Conservation (phyloP, 1,140 invertebrate genomes). For the Ectropis grisescens region DNA sequence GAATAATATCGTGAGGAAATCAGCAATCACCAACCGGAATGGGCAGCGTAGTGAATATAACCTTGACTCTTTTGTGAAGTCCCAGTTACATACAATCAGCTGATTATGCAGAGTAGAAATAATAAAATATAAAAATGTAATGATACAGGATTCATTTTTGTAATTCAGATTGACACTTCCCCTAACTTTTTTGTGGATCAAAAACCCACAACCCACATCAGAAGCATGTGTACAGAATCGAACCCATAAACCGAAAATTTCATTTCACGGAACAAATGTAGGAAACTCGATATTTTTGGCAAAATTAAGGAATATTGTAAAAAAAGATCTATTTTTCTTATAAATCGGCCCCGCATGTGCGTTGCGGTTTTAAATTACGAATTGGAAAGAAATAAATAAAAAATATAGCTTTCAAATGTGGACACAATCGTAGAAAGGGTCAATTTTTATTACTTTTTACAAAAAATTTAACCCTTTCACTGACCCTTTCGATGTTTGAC, state of each 20-base stretch:
- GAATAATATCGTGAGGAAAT: neutral
- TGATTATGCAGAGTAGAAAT: too few species aligned
- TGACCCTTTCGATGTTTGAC: conserved; percentile 30
- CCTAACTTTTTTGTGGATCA: conserved; percentile 16
- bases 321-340: conserved; percentile 59
- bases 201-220: conserved; percentile 33
- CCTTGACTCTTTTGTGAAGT: too few species aligned
- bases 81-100: too few species aligned
- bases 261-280: too few species aligned
- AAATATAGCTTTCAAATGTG: conserved; percentile 31
- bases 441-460: conserved; percentile 23
- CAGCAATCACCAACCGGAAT: too few species aligned
- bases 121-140: neutral
- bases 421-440: conserved; percentile 53
- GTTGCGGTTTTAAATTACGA: conserved; percentile 51
- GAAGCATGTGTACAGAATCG: conserved; percentile 40
- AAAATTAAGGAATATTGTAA: conserved; percentile 55
- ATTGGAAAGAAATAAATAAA: conserved; percentile 34
- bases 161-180: conserved; percentile 20
- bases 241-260: conserved; percentile 34
- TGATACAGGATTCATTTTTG: too few species aligned
- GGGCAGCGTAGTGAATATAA: too few species aligned
- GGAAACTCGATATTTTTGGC: conserved; percentile 61
- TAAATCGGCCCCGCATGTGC: conserved; percentile 46
- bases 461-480: conserved; percentile 23